Conservation (phyloP, 1,140 invertebrate genomes). For the Brachionus sp. region DNA sequence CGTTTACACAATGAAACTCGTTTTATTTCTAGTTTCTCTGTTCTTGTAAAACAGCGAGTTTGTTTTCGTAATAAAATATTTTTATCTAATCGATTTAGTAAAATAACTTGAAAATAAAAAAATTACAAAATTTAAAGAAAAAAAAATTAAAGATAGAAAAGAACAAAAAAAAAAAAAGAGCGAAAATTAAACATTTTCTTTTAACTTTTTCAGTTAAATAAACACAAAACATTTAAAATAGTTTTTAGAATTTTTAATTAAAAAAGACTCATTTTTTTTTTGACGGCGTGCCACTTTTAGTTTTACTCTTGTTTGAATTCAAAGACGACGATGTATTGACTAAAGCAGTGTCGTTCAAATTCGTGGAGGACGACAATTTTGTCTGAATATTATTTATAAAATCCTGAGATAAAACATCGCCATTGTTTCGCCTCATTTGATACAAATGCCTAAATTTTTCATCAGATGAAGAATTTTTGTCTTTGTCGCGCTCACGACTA, state of each 20-base stretch:
- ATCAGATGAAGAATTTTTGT: neutral
- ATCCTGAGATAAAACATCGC: slow-evolving; percentile 43
- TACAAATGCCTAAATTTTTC: slow-evolving; percentile 44
- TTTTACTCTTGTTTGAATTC: neutral
- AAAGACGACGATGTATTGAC: neutral
- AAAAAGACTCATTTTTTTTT: neutral
- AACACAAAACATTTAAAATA: neutral
- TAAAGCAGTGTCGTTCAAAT: slow-evolving; percentile 28
- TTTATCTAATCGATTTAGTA: neutral
- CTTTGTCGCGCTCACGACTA: slow-evolving; percentile 1
- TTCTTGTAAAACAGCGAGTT: neutral
- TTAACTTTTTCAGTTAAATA: neutral
- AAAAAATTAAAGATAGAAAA: neutral
- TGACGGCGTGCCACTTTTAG: neutral
- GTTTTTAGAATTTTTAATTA: no score
- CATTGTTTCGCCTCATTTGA: slow-evolving; percentile 43
- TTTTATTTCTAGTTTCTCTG: neutral
- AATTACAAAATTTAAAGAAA: neutral
- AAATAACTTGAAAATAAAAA: neutral
- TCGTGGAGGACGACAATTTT: slow-evolving; percentile 15
- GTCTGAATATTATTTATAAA: slow-evolving; percentile 40
- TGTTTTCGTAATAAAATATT: neutral
- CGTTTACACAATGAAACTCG: neutral
- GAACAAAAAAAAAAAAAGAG: neutral
- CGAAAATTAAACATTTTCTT: slow-evolving; percentile 34